Evolutionary conservation across 2,113 vertebrate species (phyloP).

Genomic region (Andinoacara biseriatus): DNA sequence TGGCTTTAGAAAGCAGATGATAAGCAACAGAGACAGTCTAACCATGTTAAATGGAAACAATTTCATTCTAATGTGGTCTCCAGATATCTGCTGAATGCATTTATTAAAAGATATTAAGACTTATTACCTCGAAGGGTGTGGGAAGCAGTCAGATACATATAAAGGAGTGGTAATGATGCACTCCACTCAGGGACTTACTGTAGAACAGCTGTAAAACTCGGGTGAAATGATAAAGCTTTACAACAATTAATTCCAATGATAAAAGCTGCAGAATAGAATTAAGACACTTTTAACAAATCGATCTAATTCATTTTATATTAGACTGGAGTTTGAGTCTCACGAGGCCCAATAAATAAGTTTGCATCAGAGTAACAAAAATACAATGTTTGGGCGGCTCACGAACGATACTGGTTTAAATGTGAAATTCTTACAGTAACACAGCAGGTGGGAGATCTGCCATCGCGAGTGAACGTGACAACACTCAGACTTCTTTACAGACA

Average conservation of each 20-base stretch:
- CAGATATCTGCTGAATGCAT: slow-evolving; percentile 57
- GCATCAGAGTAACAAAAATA: not conserved
- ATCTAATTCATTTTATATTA: not conserved
- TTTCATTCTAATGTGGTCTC: slow-evolving; percentile 56
- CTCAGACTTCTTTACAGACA: too few species aligned
- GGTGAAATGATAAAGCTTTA: not conserved
- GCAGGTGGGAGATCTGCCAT: too few species aligned
- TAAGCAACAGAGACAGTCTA: slow-evolving; percentile 7
- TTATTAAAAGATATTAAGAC: slow-evolving; percentile 62
- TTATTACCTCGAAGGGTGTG: slow-evolving; percentile 12
- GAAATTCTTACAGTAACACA: too few species aligned
- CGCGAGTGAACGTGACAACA: too few species aligned
- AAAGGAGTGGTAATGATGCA: not conserved
- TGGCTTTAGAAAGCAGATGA: slow-evolving; percentile 19
- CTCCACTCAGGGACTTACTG: not conserved
- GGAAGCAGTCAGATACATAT: slow-evolving; percentile 4
- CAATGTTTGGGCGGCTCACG: not conserved
- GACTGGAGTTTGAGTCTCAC: not conserved
- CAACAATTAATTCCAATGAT: not conserved
- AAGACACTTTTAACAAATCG: too few species aligned
- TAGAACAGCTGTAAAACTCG: not conserved
- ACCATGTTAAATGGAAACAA: slow-evolving; percentile 48
- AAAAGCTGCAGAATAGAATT: not conserved
- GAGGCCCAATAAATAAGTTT: not conserved
- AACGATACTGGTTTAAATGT: too few species aligned